Conservation (phyloP, 2,113 vertebrate species). For the Cochlearius cochlearius region DNA sequence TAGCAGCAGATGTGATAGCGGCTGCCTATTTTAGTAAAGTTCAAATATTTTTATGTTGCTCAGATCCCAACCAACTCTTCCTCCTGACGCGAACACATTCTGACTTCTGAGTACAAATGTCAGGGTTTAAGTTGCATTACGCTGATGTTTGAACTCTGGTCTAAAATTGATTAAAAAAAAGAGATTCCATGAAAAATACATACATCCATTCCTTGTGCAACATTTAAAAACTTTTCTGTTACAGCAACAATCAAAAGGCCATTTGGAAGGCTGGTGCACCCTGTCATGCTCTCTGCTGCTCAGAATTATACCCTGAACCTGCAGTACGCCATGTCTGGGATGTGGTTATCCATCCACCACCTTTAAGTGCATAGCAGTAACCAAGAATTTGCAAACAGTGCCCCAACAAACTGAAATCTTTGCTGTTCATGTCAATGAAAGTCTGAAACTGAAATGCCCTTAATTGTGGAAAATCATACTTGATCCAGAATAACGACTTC, state of each 20-base stretch:
- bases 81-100: background rate
- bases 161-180: background rate
- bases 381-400: background rate
- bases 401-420: background rate
- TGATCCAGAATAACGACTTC: background rate
- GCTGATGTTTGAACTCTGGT: background rate
- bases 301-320: background rate
- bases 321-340: background rate
- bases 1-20: background rate
- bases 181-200: background rate
- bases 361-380: background rate
- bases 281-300: background rate
- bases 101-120: background rate
- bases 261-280: background rate
- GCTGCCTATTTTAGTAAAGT: constrained; percentile 14
- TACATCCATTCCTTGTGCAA: background rate
- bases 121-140: background rate
- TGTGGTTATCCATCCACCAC: background rate
- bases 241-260: background rate
- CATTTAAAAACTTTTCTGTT: background rate
- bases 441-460: background rate
- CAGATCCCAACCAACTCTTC: background rate
- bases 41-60: background rate
- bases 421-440: background rate
- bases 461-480: background rate